Conservation (phyloP, 2,888 invertebrate species). For the Limnephilus auricula region DNA sequence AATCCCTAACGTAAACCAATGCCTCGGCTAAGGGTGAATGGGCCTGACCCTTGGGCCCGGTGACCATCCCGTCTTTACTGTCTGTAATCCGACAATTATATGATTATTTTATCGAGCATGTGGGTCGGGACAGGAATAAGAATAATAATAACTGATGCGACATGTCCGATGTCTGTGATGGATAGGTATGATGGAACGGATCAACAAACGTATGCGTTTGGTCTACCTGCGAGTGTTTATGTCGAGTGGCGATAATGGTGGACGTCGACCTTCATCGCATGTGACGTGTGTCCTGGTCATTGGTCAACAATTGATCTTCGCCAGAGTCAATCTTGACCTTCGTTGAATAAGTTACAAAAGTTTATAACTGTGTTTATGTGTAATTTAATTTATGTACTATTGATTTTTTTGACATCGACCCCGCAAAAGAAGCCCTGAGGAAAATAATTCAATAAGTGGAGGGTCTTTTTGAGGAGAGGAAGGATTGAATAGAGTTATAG, state of each 20-base stretch:
- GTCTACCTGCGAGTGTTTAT: neutral
- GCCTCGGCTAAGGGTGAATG: neutral
- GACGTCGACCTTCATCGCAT: constrained; percentile 1
- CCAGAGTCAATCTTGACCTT: neutral
- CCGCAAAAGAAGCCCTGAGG: too few relatives aligned
- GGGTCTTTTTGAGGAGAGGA: too few relatives aligned
- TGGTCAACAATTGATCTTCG: constrained; percentile 26
- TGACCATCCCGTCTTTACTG: constrained; percentile 4
- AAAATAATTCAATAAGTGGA: too few relatives aligned
- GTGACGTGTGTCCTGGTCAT: constrained; percentile 19
- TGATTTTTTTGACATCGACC: too few relatives aligned
- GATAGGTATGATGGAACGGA: neutral
- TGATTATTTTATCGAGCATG: constrained; percentile 34
- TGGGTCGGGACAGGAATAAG: neutral
- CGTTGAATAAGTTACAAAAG: neutral
- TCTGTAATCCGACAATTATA: constrained; percentile 39
- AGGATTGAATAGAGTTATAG: too few relatives aligned
- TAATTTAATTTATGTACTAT: too few relatives aligned
- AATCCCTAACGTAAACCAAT: constrained; percentile 6
- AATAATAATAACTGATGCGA: neutral
- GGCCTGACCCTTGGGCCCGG: constrained; percentile 3
- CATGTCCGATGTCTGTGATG: neutral
- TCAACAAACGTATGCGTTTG: neutral
- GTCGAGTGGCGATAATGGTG: neutral
- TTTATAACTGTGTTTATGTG: too few relatives aligned